A percentile compares a stretch with the other conserved stretches of the same genome.
Conservation (phyloP, 2,113 vertebrate genomes). For the Hypomesus transpacificus region DNA sequence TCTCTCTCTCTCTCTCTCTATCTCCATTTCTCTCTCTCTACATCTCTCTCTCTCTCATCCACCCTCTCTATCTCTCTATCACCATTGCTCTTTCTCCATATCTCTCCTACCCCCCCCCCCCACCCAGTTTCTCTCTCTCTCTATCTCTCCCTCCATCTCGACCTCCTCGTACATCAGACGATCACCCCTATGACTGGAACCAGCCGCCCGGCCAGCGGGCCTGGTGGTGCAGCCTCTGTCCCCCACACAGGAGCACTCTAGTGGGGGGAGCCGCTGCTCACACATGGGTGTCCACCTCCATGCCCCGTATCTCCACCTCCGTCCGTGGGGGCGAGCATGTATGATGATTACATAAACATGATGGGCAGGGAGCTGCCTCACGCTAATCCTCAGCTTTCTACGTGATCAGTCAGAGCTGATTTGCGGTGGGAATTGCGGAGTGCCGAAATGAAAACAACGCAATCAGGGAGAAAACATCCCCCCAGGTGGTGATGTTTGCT, state of each 20-base stretch:
- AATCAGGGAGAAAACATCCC: too few relatives aligned
- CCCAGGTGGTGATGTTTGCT: too few relatives aligned
- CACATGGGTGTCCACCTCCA: constrained; percentile 39
- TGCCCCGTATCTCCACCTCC: constrained; percentile 15
- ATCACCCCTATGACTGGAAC: background rate
- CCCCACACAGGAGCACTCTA: background rate
- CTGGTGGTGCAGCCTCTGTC: background rate
- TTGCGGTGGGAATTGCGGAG: too few relatives aligned
- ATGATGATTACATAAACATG: constrained; percentile 46
- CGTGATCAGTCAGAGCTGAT: background rate
- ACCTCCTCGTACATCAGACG: background rate
- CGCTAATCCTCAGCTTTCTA: constrained; percentile 56
- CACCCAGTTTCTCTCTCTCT: background rate
- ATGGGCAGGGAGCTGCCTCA: constrained; percentile 32
- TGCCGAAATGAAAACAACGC: too few relatives aligned
- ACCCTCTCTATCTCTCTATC: background rate
- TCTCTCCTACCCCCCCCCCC: background rate
- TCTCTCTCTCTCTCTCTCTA: background rate
- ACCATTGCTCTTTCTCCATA: background rate
- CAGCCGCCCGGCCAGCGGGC: background rate
- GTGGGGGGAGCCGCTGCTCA: background rate
- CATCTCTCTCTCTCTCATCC: background rate
- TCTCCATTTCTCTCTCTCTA: background rate
- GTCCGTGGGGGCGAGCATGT: background rate
- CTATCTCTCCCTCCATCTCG: background rate